Percentiles rank a stretch among this genome's conserved stretches.
Evolutionary conservation across 2,113 vertebrate species (phyloP).

Genomic region (Misgurnus mizolepis): DNA sequence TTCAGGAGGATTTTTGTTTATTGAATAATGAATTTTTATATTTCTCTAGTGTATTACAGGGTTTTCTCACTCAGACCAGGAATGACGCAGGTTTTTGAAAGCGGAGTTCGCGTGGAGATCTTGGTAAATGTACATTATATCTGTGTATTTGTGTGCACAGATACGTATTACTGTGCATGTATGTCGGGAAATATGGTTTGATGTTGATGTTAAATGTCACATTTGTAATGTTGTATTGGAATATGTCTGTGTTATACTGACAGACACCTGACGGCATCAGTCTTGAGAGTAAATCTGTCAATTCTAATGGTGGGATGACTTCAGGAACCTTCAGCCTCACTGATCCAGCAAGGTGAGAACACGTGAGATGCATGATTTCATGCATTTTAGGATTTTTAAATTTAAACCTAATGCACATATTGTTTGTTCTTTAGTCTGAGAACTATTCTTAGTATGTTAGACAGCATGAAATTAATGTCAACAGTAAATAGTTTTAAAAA

Average conservation of each 20-base stretch:
- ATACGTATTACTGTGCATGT: too few species aligned
- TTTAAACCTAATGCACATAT: background rate
- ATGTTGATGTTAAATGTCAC: background rate
- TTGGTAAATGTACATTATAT: constrained; percentile 55
- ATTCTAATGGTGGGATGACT: constrained; percentile 56
- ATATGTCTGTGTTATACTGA: background rate
- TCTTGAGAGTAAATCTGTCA: constrained; percentile 48
- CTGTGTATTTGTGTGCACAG: background rate
- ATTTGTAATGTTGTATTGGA: background rate
- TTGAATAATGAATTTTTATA: too few species aligned
- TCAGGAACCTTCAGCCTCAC: constrained; percentile 56
- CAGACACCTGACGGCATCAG: constrained; percentile 69
- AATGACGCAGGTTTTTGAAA: constrained; percentile 60
- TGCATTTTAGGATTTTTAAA: background rate
- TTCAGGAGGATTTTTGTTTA: too few species aligned
- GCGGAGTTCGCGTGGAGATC: constrained; percentile 63
- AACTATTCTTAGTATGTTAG: too few species aligned
- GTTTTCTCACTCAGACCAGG: constrained; percentile 66
- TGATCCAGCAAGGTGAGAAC: constrained; percentile 64
- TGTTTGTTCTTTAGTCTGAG: too few species aligned
- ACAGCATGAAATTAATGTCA: too few species aligned
- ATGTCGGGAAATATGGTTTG: too few species aligned
- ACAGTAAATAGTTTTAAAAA: too few species aligned
- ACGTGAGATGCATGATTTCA: background rate
- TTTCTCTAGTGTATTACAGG: constrained; percentile 69